Evolutionary conservation across 2,113 vertebrate genomes (phyloP), one percentile per base, ranked within the genome.

Genomic region (Muscicapa adusta): DNA sequence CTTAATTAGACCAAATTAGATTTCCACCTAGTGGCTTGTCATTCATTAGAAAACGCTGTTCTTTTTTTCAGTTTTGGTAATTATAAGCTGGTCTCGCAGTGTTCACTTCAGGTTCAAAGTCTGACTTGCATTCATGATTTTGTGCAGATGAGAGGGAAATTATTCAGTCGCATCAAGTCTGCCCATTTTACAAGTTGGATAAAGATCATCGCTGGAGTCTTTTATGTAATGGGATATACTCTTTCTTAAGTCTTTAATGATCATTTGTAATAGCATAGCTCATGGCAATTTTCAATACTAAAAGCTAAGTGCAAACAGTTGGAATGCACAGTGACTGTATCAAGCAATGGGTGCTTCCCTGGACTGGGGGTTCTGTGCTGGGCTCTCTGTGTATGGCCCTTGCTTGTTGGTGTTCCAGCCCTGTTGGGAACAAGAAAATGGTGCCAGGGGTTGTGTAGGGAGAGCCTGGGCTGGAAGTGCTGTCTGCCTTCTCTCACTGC

Each of bases 1-100:
- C 98, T 98, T 98, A 98, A 98, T 98, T 98, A 98, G 98, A 98
- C 97, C 97, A 98, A 98, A 98, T 98, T 98, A 98, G 98, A 98
- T 98, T 98, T 98, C 98, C 95, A 96, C 97, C 97, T 97, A 92
- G 97, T 94, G 77, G 97, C 98, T 98, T 98, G 98, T 98, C 98
- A 98, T 91, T 98, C 98, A 98, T 98, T 98, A 98, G 97, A 91
- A 97, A 97, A 97, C 4, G 97, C 97, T 96, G 97, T 96, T 97
- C 97, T 97, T 97, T 97, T 96, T 97, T 97, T 96, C 95, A 94
- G 90, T 95, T 97, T 97, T 93, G 96, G 97, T 98, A 98, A 98
- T 98, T 97, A 97, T 68, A 86, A 94, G 90, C 97, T 78, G 96
- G 94, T 81, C 96, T 91, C 68, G 8, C 88, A 79, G 94, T 86